Conservation (phyloP, 2,113 vertebrate genomes). For the Amphiprion ocellaris region DNA sequence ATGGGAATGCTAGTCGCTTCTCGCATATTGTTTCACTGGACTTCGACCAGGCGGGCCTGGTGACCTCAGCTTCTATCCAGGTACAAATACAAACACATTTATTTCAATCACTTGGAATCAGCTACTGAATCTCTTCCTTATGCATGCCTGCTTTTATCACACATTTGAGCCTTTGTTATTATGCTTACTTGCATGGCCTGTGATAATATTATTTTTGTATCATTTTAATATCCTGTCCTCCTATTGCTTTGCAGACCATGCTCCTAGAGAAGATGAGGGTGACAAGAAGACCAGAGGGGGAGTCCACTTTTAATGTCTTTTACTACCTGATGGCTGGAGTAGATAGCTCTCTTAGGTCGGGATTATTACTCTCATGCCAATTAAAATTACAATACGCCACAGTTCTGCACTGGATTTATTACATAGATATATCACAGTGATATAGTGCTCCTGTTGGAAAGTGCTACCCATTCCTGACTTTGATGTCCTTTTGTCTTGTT, state of each 20-base stretch:
- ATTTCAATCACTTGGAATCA: not conserved
- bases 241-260: slow-evolving; percentile 87
- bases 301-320: slow-evolving; percentile 95
- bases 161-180: slow-evolving; percentile 10
- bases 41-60: slow-evolving; percentile 96
- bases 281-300: slow-evolving; percentile 86
- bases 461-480: not conserved
- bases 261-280: slow-evolving; percentile 95
- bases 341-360: slow-evolving; percentile 91
- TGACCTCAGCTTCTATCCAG: slow-evolving; percentile 96
- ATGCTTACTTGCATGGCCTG: not conserved
- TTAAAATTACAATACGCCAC: slow-evolving; percentile 21
- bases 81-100: slow-evolving; percentile 72
- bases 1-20: slow-evolving; percentile 93
- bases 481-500: slow-evolving; percentile 7
- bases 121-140: not conserved
- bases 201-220: not conserved
- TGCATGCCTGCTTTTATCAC: not conserved
- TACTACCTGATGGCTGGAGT: slow-evolving; percentile 95
- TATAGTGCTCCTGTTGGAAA: not conserved
- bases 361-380: slow-evolving; percentile 17
- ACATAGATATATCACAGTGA: slow-evolving; percentile 3
- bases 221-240: slow-evolving; percentile 12
- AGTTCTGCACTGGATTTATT: slow-evolving; percentile 18
- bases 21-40: slow-evolving; percentile 96